Base-by-base conservation (phyloP, 2,797 vertebrate species). In the Eremophila alpestris region DNA sequence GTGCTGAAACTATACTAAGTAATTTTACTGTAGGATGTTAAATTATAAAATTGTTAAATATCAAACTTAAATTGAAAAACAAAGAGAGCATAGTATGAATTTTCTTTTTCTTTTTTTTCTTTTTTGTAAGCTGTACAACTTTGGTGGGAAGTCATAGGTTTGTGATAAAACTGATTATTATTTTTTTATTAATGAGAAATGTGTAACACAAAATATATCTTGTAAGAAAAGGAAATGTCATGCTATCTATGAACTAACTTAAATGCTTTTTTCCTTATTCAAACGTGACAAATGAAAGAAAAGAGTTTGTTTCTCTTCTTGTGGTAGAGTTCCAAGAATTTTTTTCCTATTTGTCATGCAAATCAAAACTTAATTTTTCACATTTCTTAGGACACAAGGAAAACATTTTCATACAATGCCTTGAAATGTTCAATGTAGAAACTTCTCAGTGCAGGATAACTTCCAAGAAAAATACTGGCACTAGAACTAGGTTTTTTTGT, bases 41-140 rank as follows among this genome's bases (percentile, higher is more conserved):
- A 68, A 7, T 85, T 80, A n/a, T n/a, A 74, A 87, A 76, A 10
- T 14, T 5, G 13, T 29, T 74, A 5, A n/a, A 75, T 73, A 51
- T 62, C 4, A 2, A 62, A 58, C 21, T 73, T 78, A 43, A 52
- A 62, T 52, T 1, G 9, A 93, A 40, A 87, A 93, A 49, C 7
- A 34, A 68, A 75, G 24, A 46, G 2, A 27, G 3, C 63, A 51
- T 45, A 41, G 6, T 43, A n/a, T 13, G 5, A 63, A 63, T 67
- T 85, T 77, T 80, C 16, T 17, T 17, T 4, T 1, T 0, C 1
- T 2, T 54, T 65, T 84, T 67, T 38, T 1, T 0, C 1, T 2
- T 54, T 65, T 84, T 63, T 41, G 56, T 45, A 55, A 84, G 13
- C 34, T 38, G 3, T 59, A 45, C 10, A 71, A 5, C 26, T 65